Base-by-base conservation (phyloP, 1,140 invertebrate species). In the Rhyacophila brunnea region DNA sequence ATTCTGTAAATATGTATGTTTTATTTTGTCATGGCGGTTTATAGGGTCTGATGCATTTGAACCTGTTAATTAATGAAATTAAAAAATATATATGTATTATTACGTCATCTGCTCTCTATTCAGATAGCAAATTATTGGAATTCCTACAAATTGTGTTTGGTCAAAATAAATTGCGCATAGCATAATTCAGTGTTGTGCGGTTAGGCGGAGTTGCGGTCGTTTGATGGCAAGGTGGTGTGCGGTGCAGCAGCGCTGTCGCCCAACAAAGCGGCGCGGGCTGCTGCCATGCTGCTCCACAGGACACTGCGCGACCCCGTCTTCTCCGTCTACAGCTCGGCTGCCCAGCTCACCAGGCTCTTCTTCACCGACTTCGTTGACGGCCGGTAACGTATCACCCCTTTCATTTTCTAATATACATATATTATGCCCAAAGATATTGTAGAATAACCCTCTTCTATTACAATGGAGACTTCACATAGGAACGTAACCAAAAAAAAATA, bases 281-380 rank as follows among this genome's bases (percentile, higher is more conserved):
- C 90, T 1, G 85, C 90, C 38, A 78, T 90, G 53, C 68, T 94
- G 3, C 71, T 93, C 7, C 89, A 92, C 69, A 80, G 90, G 46
- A 84, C 89, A 1, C 75, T 94, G 1, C 79, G 88, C 19, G 91
- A 94, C 70, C 92, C 92, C 69, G 91, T 94, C 0, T 91, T 90
- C 70, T 89, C 88, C 5, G 90, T 93, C 1, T 92, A 91, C 66
- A 89, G 84, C 67, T 78, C 89, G 63, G 87, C 90, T 0, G 88
- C 90, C 9, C 87, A 92, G 71, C 82, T 91, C 0, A 89, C 91
- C 3, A 78, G 87, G 50, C 81, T 88, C 38, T 84, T 92, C 67
- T 92, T 93, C 64, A 82, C 86, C 0, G 87, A 91, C 64, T 93
- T 91, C 68, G 85, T 91, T 11, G 83, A 84, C 0, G 85, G 87